Evolutionary conservation across 2,888 invertebrate genomes (phyloP).

Genomic region (Nudaria mundana): DNA sequence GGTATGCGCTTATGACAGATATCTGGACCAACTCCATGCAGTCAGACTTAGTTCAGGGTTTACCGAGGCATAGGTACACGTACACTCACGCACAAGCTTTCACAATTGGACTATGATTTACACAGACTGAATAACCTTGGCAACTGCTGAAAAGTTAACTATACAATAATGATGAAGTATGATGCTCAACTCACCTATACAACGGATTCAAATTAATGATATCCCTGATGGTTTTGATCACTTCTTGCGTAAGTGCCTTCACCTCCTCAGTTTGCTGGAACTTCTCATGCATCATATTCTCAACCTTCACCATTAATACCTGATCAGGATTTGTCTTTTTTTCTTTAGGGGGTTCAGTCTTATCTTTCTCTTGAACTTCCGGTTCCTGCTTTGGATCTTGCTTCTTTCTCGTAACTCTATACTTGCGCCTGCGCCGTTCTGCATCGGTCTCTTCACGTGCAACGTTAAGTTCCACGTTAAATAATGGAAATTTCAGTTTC

Average conservation of each 20-base stretch:
- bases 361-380: constrained; percentile 24
- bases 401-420: constrained; percentile 58
- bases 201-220: constrained; percentile 98
- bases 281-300: constrained; percentile 93
- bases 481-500: constrained; percentile 91
- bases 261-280: constrained; percentile 96
- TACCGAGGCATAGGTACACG: too few relatives aligned
- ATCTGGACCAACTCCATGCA: too few relatives aligned
- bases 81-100: too few relatives aligned
- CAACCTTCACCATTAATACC: constrained; percentile 95
- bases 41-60: too few relatives aligned
- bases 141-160: too few relatives aligned
- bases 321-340: constrained; percentile 55
- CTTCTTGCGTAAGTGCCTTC: constrained; percentile 97
- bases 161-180: too few relatives aligned
- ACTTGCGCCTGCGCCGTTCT: constrained; percentile 78
- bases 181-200: constrained; percentile 84
- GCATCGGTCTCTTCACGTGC: constrained; percentile 87
- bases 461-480: constrained; percentile 91
- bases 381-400: constrained; percentile 19
- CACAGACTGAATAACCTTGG: not conserved
- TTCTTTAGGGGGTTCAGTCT: constrained; percentile 28
- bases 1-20: too few relatives aligned
- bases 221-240: constrained; percentile 98
- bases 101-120: too few relatives aligned